A percentile compares a stretch with the other conserved stretches of the same genome.
phyloP scores from a whole-genome alignment of 2,113 vertebrate species.

The Varanus salvator region DNA sequence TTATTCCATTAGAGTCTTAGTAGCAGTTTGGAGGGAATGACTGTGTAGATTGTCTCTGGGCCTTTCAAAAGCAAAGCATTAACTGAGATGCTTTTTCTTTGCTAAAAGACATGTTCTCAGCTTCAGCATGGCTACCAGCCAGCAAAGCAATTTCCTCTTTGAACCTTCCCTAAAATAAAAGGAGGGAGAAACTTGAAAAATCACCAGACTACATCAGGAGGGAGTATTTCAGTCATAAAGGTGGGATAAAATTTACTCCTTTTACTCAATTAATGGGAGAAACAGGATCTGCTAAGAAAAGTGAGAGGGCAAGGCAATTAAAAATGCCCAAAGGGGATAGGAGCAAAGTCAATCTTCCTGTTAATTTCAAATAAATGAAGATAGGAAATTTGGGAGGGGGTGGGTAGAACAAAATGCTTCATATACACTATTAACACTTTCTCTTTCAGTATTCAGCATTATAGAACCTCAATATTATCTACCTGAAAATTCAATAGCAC shows the following conservation, averaged over 20 bases:
- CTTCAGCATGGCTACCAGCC: slow-evolving; percentile 77
- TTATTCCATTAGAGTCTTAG: slow-evolving; percentile 61
- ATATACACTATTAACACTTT: slow-evolving; percentile 70
- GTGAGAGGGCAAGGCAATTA: slow-evolving; percentile 70
- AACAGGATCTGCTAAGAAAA: slow-evolving; percentile 81
- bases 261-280: slow-evolving; percentile 79
- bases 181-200: slow-evolving; percentile 51
- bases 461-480: slow-evolving; percentile 60
- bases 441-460: slow-evolving; percentile 67
- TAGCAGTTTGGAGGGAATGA: slow-evolving; percentile 65
- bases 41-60: slow-evolving; percentile 69
- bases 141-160: slow-evolving; percentile 83
- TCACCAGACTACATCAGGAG: slow-evolving; percentile 75
- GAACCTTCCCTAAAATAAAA: slow-evolving; percentile 46
- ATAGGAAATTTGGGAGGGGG: slow-evolving; percentile 48
- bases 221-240: slow-evolving; percentile 79
- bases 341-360: slow-evolving; percentile 59
- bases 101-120: slow-evolving; percentile 75
- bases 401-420: slow-evolving; percentile 44
- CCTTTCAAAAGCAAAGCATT: slow-evolving; percentile 75
- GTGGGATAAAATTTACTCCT: slow-evolving; percentile 77
- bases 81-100: slow-evolving; percentile 71
- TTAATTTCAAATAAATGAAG: slow-evolving; percentile 76
- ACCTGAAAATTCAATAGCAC: slow-evolving; percentile 54
- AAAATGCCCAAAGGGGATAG: slow-evolving; percentile 68